Evolutionary conservation across 2,113 vertebrate species (phyloP).

Genomic region (Lophius piscatorius): DNA sequence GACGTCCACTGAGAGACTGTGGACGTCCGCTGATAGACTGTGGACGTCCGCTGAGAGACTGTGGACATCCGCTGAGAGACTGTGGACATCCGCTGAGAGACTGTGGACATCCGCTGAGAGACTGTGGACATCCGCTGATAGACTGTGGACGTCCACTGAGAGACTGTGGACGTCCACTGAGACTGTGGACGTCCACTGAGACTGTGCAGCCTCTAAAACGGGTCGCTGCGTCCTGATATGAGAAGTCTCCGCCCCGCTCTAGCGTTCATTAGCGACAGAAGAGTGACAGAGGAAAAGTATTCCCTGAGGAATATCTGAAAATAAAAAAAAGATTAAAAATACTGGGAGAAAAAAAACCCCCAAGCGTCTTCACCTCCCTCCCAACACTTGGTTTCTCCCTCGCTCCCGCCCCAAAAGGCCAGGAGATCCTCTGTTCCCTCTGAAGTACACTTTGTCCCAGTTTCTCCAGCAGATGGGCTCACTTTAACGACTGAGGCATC

Average conservation of each 20-base stretch:
- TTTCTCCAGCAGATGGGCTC: slow-evolving; percentile 80
- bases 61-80: no score
- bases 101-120: no score
- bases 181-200: slow-evolving; percentile 7
- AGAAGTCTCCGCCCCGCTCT: slow-evolving; percentile 5
- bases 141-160: no score
- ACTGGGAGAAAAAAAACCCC: slow-evolving; percentile 42
- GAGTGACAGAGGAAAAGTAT: slow-evolving; percentile 46
- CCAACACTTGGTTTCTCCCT: slow-evolving; percentile 58
- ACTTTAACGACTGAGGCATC: slow-evolving; percentile 68
- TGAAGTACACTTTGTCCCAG: slow-evolving; percentile 80
- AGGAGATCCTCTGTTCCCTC: slow-evolving; percentile 73
- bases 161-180: slow-evolving; percentile 18
- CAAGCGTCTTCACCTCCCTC: slow-evolving; percentile 68
- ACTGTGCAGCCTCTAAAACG: slow-evolving; percentile 9
- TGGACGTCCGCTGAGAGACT: no score
- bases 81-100: no score
- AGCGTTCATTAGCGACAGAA: slow-evolving; percentile 47
- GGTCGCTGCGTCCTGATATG: slow-evolving; percentile 17
- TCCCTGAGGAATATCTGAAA: slow-evolving; percentile 53
- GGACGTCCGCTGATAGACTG: no score
- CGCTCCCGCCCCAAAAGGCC: slow-evolving; percentile 70
- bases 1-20: no score
- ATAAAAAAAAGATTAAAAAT: slow-evolving; percentile 39
- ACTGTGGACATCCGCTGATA: no score